A percentile compares a stretch with the other conserved stretches of the same genome.
These are phyloP conservation scores for Rotaria macrura DNA, from an alignment of 2,888 invertebrate species.

Conservation along the genomic window DNA sequence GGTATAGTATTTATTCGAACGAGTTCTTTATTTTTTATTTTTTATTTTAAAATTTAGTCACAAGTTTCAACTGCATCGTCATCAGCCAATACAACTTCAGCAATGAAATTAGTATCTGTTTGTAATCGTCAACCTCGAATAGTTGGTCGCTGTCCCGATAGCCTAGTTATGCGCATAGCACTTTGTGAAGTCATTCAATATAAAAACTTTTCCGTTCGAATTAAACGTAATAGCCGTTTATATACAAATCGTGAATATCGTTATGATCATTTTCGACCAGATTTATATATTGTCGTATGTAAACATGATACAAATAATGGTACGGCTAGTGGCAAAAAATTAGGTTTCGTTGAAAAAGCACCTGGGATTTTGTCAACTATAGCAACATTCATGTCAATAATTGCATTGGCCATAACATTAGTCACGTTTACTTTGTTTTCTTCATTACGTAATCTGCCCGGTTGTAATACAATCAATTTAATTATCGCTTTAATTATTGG, in stretches of 20 bases:
- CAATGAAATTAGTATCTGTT: constrained; percentile 23
- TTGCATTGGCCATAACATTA: constrained; percentile 23
- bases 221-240: not conserved
- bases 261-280: constrained; percentile 24
- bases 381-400: constrained; percentile 21
- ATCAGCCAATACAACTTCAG: constrained; percentile 2
- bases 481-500: constrained; percentile 43
- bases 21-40: too few relatives aligned
- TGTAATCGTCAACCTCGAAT: constrained; percentile 31
- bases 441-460: constrained; percentile 28
- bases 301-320: not conserved
- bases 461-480: constrained; percentile 45
- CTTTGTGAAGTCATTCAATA: not conserved
- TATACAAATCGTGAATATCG: constrained; percentile 31
- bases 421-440: constrained; percentile 25
- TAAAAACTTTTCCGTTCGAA: not conserved
- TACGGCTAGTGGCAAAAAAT: not conserved
- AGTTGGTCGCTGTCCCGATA: not conserved
- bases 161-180: not conserved
- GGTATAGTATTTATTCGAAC: too few relatives aligned
- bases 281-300: constrained; percentile 30
- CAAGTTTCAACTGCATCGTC: not conserved
- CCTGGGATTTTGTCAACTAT: constrained; percentile 23
- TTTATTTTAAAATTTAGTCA: not conserved
- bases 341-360: not conserved